Percentiles rank a stretch among this genome's conserved stretches.
phyloP scores from a whole-genome alignment of 1,140 invertebrate species.

The Batillaria attramentaria region DNA sequence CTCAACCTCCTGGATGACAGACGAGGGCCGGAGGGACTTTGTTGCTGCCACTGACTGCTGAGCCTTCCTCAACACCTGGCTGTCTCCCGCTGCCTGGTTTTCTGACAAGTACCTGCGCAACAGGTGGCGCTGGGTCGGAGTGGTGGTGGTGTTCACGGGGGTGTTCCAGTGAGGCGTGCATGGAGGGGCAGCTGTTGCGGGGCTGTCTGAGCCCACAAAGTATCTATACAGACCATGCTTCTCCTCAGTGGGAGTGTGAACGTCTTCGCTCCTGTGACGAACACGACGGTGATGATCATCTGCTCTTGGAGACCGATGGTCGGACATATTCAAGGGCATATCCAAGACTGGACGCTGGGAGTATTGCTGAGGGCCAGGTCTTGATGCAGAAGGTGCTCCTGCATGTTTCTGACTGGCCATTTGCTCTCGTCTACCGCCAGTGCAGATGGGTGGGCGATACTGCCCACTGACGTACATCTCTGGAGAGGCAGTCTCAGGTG shows the following conservation, averaged over 20 bases:
- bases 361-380: too few species aligned
- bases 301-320: too few species aligned
- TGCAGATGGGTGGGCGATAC: constrained; percentile 29
- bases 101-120: constrained; percentile 17
- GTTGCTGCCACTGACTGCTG: not conserved
- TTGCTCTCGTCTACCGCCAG: too few species aligned
- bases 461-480: constrained; percentile 29
- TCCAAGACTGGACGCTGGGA: too few species aligned
- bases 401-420: too few species aligned
- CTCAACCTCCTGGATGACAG: too few species aligned
- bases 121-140: constrained; percentile 14
- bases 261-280: too few species aligned
- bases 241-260: not conserved
- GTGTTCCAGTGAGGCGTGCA: constrained; percentile 18
- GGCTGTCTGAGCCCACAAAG: constrained; percentile 25
- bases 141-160: not conserved
- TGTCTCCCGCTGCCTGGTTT: constrained; percentile 1
- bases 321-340: too few species aligned
- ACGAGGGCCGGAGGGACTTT: not conserved
- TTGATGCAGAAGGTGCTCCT: too few species aligned
- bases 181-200: too few species aligned
- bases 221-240: constrained; percentile 24
- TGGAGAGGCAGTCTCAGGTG: not conserved
- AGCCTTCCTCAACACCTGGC: too few species aligned
- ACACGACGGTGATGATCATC: too few species aligned